These are phyloP conservation scores for Halichoeres trimaculatus DNA, from an alignment of 2,113 vertebrate genomes.

Conservation along the genomic window DNA sequence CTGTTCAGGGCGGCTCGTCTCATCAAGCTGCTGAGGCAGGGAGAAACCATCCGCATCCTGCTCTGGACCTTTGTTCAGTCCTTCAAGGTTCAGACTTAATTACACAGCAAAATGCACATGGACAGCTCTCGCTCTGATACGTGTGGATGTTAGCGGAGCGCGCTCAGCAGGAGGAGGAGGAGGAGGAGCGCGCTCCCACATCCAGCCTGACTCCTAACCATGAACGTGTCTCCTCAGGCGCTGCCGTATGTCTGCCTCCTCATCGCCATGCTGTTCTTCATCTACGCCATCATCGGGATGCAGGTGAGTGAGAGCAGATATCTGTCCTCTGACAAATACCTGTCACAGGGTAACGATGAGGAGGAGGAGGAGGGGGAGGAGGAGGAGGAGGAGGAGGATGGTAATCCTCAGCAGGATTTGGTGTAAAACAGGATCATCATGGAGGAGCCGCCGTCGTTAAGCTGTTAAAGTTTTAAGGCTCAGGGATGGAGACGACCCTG, in stretches of 20 bases:
- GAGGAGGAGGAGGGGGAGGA: not conserved
- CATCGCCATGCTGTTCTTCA: slow-evolving; percentile 89
- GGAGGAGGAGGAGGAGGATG: slow-evolving; percentile 20
- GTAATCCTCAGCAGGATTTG: slow-evolving; percentile 16
- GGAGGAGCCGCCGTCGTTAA: not conserved
- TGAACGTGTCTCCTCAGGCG: slow-evolving; percentile 75
- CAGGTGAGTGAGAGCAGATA: slow-evolving; percentile 83
- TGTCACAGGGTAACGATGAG: slow-evolving; percentile 37
- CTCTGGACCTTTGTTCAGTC: slow-evolving; percentile 96
- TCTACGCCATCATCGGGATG: slow-evolving; percentile 88
- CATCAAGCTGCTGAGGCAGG: slow-evolving; percentile 94
- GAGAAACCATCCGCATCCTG: slow-evolving; percentile 93
- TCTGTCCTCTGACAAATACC: too few relatives aligned
- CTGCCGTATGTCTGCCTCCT: slow-evolving; percentile 87
- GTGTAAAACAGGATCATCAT: slow-evolving; percentile 17
- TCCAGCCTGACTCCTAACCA: slow-evolving; percentile 13
- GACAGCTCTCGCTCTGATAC: slow-evolving; percentile 4
- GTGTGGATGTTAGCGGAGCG: not conserved
- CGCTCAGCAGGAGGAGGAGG: not conserved
- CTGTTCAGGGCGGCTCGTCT: slow-evolving; percentile 93
- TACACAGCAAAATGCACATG: slow-evolving; percentile 12
- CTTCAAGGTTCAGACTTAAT: slow-evolving; percentile 87
- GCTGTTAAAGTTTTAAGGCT: not conserved
- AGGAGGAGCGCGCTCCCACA: not conserved
- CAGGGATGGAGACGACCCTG: not conserved